These are phyloP conservation scores for Dendrocincla fuliginosa DNA, from an alignment of 2,797 vertebrate species.

Conservation along the genomic window DNA sequence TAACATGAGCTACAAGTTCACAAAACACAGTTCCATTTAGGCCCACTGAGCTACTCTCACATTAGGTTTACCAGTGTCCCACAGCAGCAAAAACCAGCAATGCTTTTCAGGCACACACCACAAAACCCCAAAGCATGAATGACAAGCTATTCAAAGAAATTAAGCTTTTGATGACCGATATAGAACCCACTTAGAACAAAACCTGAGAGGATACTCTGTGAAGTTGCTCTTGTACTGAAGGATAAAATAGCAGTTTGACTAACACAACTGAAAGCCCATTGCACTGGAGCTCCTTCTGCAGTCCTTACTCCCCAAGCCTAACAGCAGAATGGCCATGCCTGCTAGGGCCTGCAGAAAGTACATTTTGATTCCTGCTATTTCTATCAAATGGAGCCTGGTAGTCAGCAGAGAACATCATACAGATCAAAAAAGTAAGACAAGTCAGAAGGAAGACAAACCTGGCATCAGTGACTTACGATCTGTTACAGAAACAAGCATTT, in stretches of 20 bases:
- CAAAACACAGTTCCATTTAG: background rate
- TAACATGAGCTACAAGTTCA: background rate
- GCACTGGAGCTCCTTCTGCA: background rate
- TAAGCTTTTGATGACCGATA: background rate
- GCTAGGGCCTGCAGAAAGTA: background rate
- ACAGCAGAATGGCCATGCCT: background rate
- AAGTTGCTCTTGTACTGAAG: background rate
- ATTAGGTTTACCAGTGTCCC: background rate
- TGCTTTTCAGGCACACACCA: background rate
- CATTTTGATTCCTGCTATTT: background rate
- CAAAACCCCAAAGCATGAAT: background rate
- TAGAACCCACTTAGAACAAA: background rate
- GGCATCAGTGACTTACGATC: accelerated
- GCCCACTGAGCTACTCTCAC: background rate
- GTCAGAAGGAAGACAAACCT: background rate
- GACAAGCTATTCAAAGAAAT: background rate
- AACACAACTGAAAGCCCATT: background rate
- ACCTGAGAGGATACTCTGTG: background rate
- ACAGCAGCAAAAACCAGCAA: background rate
- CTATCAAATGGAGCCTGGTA: background rate
- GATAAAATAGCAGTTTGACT: background rate
- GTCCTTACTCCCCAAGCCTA: background rate
- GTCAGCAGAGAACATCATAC: background rate
- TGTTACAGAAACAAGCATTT: background rate
- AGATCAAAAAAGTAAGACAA: background rate